phyloP scores from a whole-genome alignment of 2,113 vertebrate genomes.

The Anarhynchus alexandrinus region DNA sequence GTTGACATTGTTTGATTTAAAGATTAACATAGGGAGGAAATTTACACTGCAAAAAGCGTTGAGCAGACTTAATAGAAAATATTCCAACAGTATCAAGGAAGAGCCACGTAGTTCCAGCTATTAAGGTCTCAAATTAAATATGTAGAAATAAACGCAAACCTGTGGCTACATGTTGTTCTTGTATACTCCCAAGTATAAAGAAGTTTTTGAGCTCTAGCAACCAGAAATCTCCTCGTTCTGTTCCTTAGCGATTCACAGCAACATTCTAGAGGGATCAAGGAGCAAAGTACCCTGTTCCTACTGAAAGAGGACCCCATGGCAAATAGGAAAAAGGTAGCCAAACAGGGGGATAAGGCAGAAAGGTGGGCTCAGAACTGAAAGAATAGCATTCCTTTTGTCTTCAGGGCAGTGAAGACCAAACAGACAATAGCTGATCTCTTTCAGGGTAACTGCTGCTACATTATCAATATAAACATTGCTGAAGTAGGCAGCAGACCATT shows the following conservation, averaged over 20 bases:
- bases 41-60: neutral
- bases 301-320: neutral
- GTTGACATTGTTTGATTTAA: slow-evolving; percentile 50
- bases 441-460: neutral
- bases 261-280: neutral
- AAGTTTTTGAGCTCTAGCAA: neutral
- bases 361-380: neutral
- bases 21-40: slow-evolving; percentile 20
- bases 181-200: neutral
- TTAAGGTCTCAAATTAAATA: neutral
- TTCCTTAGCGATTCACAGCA: neutral
- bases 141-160: neutral
- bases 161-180: neutral
- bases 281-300: neutral
- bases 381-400: neutral
- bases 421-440: neutral
- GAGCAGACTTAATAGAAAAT: neutral
- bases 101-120: neutral
- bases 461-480: neutral
- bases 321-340: neutral
- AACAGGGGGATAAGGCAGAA: neutral
- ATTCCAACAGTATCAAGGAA: neutral
- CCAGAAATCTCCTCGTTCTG: neutral
- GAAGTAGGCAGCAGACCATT: neutral
- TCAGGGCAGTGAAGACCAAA: neutral